Percentiles rank a stretch among this genome's conserved stretches.
Conservation (phyloP, 2,113 vertebrate species). For the Ciconia maguari region DNA sequence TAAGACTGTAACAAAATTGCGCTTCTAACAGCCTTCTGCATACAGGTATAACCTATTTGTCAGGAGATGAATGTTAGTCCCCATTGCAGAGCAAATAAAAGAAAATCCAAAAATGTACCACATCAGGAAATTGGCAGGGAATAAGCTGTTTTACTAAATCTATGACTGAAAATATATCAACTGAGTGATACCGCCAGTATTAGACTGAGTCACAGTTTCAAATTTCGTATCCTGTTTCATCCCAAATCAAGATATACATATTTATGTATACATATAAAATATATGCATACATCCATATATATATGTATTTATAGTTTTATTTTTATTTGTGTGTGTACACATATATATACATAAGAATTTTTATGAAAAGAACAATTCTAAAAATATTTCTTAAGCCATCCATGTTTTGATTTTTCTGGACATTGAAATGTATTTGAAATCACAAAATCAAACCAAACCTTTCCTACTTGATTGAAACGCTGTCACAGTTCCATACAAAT, state of each 20-base stretch:
- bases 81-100: slow-evolving; percentile 21
- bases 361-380: background rate
- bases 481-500: background rate
- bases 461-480: background rate
- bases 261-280: background rate
- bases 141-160: slow-evolving; percentile 66
- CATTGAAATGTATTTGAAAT: background rate
- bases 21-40: background rate
- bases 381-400: background rate
- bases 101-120: slow-evolving; percentile 64
- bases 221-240: background rate
- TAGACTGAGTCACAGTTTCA: slow-evolving; percentile 23
- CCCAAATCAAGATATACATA: background rate
- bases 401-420: background rate
- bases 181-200: background rate
- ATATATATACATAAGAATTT: background rate
- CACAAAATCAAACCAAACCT: background rate
- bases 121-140: slow-evolving; percentile 45
- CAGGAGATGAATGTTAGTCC: background rate
- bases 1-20: background rate
- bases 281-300: background rate
- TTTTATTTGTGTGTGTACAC: background rate
- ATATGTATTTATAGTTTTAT: background rate
- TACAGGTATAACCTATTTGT: slow-evolving; percentile 51
- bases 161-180: slow-evolving; percentile 17